These are phyloP conservation scores for Ametastegia equiseti DNA, from an alignment of 2,888 invertebrate genomes.

Conservation along the genomic window DNA sequence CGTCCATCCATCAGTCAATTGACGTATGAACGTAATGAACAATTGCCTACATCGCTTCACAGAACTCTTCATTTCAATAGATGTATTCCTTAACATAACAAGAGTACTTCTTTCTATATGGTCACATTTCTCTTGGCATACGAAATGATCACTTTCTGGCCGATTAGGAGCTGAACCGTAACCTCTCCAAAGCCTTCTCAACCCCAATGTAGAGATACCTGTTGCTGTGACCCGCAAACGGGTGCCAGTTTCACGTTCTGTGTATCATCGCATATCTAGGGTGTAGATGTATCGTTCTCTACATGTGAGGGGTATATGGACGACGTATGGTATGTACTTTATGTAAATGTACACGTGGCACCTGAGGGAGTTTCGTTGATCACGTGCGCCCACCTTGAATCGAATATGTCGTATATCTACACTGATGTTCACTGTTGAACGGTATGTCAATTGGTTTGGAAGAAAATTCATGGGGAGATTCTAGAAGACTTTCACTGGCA, in stretches of 20 bases:
- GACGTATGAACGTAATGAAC: neutral
- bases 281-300: too few relatives aligned
- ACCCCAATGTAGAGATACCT: neutral
- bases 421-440: too few relatives aligned
- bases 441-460: too few relatives aligned
- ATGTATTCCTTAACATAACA: too few relatives aligned
- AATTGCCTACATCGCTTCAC: neutral
- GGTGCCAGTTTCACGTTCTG: slow-evolving; percentile 29
- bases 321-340: neutral
- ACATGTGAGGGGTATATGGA: too few relatives aligned
- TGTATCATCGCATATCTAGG: neutral
- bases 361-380: neutral
- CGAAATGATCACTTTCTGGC: neutral
- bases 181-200: neutral
- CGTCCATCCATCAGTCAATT: slow-evolving; percentile 1
- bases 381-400: neutral
- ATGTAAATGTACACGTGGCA: neutral
- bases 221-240: slow-evolving; percentile 13
- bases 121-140: neutral
- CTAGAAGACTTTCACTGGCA: too few relatives aligned
- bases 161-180: neutral
- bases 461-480: too few relatives aligned
- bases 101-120: too few relatives aligned
- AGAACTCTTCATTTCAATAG: neutral
- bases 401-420: too few relatives aligned